These are phyloP conservation scores for Phoeniculus purpureus DNA, from an alignment of 2,797 vertebrate species.

Conservation along the genomic window DNA sequence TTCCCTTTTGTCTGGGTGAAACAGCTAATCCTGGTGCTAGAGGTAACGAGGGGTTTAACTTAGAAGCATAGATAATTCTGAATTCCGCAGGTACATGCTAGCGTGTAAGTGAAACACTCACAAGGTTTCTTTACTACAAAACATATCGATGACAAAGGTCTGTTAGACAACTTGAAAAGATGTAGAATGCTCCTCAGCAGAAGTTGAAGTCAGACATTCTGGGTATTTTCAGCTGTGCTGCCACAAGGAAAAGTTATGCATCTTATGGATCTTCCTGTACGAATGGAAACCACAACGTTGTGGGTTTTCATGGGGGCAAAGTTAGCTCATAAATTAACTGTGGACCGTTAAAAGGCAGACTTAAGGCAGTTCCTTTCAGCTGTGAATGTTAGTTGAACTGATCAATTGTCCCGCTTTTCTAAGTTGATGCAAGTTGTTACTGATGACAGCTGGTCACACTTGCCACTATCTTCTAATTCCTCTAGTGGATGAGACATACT, in stretches of 20 bases:
- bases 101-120: neutral
- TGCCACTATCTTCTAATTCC: neutral
- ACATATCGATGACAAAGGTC: neutral
- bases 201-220: neutral
- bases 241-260: neutral
- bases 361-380: neutral
- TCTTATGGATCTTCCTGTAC: neutral
- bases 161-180: neutral
- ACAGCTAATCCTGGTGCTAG: neutral
- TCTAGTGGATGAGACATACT: neutral
- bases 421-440: neutral
- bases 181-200: neutral
- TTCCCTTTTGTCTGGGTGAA: conserved; percentile 27
- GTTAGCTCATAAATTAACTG: neutral
- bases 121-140: neutral
- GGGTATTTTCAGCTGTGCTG: neutral
- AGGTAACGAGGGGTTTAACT: neutral
- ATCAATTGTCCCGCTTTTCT: neutral
- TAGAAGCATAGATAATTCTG: neutral
- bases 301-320: neutral
- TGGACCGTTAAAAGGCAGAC: neutral
- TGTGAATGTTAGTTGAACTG: neutral
- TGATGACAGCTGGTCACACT: neutral
- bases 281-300: neutral
- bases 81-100: neutral